Evolutionary conservation across 2,113 vertebrate species (phyloP).

Genomic region (cat (Felis catus)): DNA sequence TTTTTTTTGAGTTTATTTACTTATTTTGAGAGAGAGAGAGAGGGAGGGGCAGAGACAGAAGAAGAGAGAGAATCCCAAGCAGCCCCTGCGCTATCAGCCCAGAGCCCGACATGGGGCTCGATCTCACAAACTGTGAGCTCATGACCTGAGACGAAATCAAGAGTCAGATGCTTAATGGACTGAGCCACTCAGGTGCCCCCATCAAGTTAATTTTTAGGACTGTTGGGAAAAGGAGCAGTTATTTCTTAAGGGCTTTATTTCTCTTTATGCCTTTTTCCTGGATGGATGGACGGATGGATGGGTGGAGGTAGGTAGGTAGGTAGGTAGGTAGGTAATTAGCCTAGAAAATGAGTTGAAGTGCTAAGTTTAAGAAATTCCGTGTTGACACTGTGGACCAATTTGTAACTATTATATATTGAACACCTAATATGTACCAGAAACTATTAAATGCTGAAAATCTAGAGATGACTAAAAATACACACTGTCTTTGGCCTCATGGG

Average conservation of each 20-base stretch:
- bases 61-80: no score
- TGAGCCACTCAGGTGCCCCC: no score
- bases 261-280: neutral
- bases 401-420: neutral
- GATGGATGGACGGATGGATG: neutral
- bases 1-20: neutral
- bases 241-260: neutral
- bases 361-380: slow-evolving; percentile 10
- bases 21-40: no score
- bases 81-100: no score
- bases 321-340: neutral
- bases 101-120: no score
- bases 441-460: neutral
- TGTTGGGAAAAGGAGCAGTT: slow-evolving; percentile 3
- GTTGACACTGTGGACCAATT: neutral
- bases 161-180: no score
- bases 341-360: slow-evolving; percentile 6
- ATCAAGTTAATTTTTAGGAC: neutral
- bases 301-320: neutral
- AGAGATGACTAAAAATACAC: slow-evolving; percentile 25
- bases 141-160: no score
- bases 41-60: no score
- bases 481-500: neutral
- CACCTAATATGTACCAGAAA: neutral
- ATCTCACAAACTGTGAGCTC: no score